Evolutionary conservation across 64 coral and sea anemone species (phyloP).

Genomic region (Exaiptasia diaphana): DNA sequence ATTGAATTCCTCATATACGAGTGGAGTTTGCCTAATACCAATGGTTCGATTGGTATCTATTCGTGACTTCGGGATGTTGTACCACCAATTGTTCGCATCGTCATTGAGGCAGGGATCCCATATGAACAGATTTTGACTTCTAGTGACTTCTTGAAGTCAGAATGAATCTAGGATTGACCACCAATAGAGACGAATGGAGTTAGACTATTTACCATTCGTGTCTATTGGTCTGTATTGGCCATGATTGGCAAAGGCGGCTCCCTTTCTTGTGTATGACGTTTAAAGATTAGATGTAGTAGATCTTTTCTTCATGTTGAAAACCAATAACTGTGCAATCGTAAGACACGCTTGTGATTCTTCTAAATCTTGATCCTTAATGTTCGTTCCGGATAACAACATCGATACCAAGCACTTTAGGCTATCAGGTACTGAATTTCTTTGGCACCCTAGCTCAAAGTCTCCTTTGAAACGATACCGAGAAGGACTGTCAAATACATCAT

Average conservation of each 20-base stretch:
- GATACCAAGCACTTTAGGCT: constrained; percentile 32
- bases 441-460: not conserved
- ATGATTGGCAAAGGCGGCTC: not conserved
- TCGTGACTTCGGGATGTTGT: too few species aligned
- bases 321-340: constrained; percentile 33
- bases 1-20: too few species aligned
- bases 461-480: not conserved
- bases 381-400: constrained; percentile 22
- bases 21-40: too few species aligned
- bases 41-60: too few species aligned
- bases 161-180: too few species aligned
- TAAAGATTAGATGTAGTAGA: not conserved
- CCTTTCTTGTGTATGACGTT: constrained; percentile 13
- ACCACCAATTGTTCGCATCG: too few species aligned
- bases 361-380: constrained; percentile 3
- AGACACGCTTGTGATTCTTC: constrained; percentile 44
- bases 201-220: too few species aligned
- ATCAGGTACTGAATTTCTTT: not conserved
- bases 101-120: too few species aligned
- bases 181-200: too few species aligned
- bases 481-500: not conserved
- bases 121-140: too few species aligned
- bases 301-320: constrained; percentile 53
- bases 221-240: too few species aligned
- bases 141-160: too few species aligned